Percentiles rank a stretch among this genome's conserved stretches.
phyloP scores from a whole-genome alignment of 2,113 vertebrate species.

The Brienomyrus brachyistius region DNA sequence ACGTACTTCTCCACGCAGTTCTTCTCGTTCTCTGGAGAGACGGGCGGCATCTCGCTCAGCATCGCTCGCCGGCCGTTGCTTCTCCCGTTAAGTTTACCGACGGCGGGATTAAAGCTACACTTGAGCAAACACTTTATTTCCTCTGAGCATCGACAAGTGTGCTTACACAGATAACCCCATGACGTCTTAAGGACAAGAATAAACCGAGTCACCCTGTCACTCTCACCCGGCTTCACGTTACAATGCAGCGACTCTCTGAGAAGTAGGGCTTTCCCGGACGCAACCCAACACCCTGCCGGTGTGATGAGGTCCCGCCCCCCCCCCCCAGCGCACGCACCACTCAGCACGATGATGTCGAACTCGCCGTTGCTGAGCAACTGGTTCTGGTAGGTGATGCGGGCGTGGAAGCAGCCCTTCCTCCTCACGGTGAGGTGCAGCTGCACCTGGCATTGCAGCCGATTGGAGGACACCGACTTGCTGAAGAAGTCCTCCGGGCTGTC shows the following conservation, averaged over 20 bases:
- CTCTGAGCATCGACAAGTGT: not conserved
- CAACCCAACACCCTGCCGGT: not conserved
- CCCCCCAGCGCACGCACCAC: constrained; percentile 60
- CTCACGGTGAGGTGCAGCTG: constrained; percentile 78
- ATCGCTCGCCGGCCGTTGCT: no score
- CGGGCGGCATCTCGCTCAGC: not conserved
- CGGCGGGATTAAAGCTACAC: not conserved
- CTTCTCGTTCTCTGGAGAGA: constrained; percentile 82
- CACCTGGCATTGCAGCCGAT: constrained; percentile 80
- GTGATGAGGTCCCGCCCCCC: not conserved
- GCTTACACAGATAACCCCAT: not conserved
- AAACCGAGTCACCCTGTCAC: not conserved
- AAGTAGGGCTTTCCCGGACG: not conserved
- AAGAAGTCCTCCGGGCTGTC: constrained; percentile 71
- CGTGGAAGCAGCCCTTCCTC: constrained; percentile 82
- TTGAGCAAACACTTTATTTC: not conserved
- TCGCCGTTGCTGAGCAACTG: constrained; percentile 94
- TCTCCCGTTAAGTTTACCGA: not conserved
- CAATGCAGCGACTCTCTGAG: not conserved
- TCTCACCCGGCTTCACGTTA: not conserved
- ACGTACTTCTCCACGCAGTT: constrained; percentile 92
- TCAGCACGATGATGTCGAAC: constrained; percentile 97
- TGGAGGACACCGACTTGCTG: constrained; percentile 78
- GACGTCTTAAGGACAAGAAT: not conserved
- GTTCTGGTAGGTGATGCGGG: constrained; percentile 84